Percentiles rank a stretch among this genome's conserved stretches.
phyloP scores from a whole-genome alignment of 2,888 invertebrate species.

The Lapara coniferarum region DNA sequence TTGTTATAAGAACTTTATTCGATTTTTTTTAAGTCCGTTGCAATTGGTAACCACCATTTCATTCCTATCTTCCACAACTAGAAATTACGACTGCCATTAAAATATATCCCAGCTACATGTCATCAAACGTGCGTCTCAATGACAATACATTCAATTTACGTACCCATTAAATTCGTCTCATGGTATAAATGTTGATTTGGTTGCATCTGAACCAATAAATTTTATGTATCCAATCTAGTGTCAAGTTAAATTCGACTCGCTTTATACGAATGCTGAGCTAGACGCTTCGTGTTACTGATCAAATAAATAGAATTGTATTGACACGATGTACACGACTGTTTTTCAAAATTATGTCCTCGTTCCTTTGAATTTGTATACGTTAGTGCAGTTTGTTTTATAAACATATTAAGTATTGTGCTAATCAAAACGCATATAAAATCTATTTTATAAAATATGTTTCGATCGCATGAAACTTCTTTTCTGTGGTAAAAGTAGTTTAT shows the following conservation, averaged over 20 bases:
- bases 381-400: not conserved
- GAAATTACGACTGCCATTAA: no score
- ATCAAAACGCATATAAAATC: no score
- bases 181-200: slow-evolving; percentile 43
- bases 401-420: no score
- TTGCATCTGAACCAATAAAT: slow-evolving; percentile 60
- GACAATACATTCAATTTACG: not conserved
- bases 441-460: no score
- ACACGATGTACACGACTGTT: slow-evolving; percentile 8
- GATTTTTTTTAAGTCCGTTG: no score
- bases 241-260: slow-evolving; percentile 65
- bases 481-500: no score
- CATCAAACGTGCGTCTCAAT: not conserved
- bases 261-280: slow-evolving; percentile 52
- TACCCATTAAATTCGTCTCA: slow-evolving; percentile 21
- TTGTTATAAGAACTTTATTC: no score
- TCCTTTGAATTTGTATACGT: not conserved
- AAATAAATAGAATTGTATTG: slow-evolving; percentile 63
- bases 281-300: slow-evolving; percentile 44
- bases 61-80: no score
- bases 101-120: not conserved
- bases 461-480: no score
- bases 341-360: slow-evolving; percentile 15
- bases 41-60: no score
- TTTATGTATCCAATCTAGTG: slow-evolving; percentile 62